These are phyloP conservation scores for Cephalopterus ornatus DNA, from an alignment of 2,113 vertebrate genomes.

Conservation along the genomic window DNA sequence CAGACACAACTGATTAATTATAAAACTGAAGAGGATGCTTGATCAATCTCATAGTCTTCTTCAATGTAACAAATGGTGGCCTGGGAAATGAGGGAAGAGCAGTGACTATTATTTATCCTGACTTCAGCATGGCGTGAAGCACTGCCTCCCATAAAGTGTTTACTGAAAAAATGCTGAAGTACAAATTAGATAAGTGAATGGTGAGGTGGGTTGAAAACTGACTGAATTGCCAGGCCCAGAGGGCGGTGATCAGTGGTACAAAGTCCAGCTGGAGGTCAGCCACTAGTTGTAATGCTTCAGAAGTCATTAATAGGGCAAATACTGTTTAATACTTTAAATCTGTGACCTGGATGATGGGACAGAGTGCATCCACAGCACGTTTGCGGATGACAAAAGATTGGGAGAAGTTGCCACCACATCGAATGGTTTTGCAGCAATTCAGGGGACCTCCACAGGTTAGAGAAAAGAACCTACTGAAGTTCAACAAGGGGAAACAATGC, in stretches of 20 bases:
- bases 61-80: not conserved
- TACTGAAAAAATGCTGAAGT: not conserved
- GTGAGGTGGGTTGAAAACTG: not conserved
- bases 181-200: not conserved
- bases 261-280: not conserved
- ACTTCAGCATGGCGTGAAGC: not conserved
- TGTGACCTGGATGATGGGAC: fast-evolving
- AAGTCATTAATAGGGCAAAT: not conserved
- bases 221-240: not conserved
- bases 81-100: not conserved
- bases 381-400: not conserved
- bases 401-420: too few species aligned
- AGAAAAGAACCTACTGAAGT: not conserved
- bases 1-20: not conserved
- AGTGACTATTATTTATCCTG: not conserved
- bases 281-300: not conserved
- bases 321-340: too few species aligned
- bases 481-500: not conserved
- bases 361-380: fast-evolving
- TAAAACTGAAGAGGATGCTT: not conserved
- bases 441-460: not conserved
- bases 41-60: not conserved
- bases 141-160: not conserved
- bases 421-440: not conserved
- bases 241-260: not conserved